A percentile compares a stretch with the other conserved stretches of the same genome.
phyloP scores from a whole-genome alignment of 2,888 invertebrate species.

The Bombyx huttoni region DNA sequence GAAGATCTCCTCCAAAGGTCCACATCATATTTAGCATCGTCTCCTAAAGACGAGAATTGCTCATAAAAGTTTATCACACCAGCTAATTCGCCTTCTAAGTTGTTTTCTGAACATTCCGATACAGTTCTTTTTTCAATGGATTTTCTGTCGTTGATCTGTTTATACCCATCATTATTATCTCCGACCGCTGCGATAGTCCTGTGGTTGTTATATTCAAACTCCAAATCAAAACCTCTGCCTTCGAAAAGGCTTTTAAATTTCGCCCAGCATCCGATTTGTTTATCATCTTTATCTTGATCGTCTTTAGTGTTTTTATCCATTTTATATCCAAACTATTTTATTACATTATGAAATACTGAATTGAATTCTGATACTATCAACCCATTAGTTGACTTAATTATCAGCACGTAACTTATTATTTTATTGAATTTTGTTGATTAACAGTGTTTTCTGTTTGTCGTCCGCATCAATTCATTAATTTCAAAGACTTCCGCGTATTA shows the following conservation, averaged over 20 bases:
- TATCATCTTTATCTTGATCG: slow-evolving; percentile 6
- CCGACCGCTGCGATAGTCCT: slow-evolving; percentile 25
- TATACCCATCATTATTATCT: slow-evolving; percentile 31
- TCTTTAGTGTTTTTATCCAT: slow-evolving; percentile 17
- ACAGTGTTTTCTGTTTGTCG: background rate
- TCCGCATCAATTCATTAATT: background rate
- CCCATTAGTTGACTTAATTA: background rate
- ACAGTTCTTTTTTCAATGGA: slow-evolving; percentile 9
- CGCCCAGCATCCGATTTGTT: slow-evolving; percentile 44
- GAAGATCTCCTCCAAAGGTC: slow-evolving; percentile 31
- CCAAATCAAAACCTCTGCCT: slow-evolving; percentile 57
- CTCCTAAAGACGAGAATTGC: slow-evolving; percentile 49
- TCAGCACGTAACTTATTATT: background rate
- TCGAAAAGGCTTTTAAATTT: slow-evolving; percentile 55
- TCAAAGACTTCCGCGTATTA: background rate
- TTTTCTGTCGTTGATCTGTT: slow-evolving; percentile 31
- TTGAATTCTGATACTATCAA: background rate
- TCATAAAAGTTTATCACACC: slow-evolving; percentile 56
- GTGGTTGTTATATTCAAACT: slow-evolving; percentile 41
- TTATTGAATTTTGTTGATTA: background rate
- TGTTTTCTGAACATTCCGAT: slow-evolving; percentile 15
- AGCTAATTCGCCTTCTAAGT: slow-evolving; percentile 31
- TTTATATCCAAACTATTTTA: slow-evolving; percentile 2
- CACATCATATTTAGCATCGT: slow-evolving; percentile 35
- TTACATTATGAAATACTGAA: background rate